Evolutionary conservation across 1,140 invertebrate species (phyloP), one percentile per base, ranked within the genome.

Genomic region (Hyles vespertilio): DNA sequence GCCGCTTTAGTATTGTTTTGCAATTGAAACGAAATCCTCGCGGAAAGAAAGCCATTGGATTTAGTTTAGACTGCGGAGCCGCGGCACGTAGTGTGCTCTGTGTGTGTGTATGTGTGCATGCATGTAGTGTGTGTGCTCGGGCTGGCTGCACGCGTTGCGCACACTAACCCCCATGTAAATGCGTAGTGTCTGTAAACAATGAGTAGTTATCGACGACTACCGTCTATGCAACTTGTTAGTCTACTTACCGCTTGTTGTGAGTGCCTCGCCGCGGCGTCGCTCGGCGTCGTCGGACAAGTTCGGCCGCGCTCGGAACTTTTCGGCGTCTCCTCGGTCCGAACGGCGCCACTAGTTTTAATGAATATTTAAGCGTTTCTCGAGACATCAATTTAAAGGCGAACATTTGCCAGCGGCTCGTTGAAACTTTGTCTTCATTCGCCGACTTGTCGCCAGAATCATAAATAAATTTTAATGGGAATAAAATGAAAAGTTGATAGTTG

Each of bases 331-430:
- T 46, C 22, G 11, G 40, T 47, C 12, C 56, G 55, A 54, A 51
- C 36, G 36, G 36, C 36, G 36, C 1, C 48, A 61, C 56, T 57
- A 63, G 45, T 61, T 65, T 68, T 65, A 65, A 65, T 68, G 66
- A 68, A 64, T 68, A 59, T 59, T 62, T 59, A 61, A 64, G 56
- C 45, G 48, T 61, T 54, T 32, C 51, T 40, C 40, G 56, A 58
- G 43, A 63, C 56, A 63, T 58, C 61, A 58, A 58, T 63, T 55
- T 10, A 12, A 55, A 46, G 10, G 33, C 12, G 55, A 55, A 62
- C 22, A 62, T 46, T 57, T 58, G 52, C 51, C 46, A 34, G 50
- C 33, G 7, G 47, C 51, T 60, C 45, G 53, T 56, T 51, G 44
- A 51, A 58, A 58, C 56, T 63, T 63, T 36, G n/a, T 53, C 34